Conservation (phyloP, 1,140 invertebrate genomes). For the Drosophila triauraria region DNA sequence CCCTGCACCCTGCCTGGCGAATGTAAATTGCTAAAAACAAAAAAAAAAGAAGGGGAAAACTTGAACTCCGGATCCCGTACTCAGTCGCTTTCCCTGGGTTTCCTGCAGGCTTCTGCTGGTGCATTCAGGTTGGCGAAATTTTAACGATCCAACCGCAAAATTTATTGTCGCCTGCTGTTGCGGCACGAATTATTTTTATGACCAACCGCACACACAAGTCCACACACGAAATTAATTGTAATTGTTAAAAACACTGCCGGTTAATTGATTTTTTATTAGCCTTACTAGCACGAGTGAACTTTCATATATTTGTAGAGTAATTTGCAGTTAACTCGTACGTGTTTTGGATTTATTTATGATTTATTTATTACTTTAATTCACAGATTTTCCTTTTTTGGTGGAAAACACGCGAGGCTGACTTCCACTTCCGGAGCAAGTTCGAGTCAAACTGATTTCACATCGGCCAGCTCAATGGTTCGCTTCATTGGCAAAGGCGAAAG, state of each 20-base stretch:
- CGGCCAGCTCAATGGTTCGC: conserved; percentile 53
- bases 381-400: conserved; percentile 10
- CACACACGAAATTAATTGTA: conserved; percentile 23
- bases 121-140: conserved; percentile 48
- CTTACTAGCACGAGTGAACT: conserved; percentile 3
- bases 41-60: neutral
- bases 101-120: neutral
- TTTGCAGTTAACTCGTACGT: conserved; percentile 29
- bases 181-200: conserved; percentile 34
- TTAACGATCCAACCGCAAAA: conserved; percentile 49
- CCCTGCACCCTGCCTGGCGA: conserved; percentile 4
- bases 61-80: conserved; percentile 2
- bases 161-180: conserved; percentile 51
- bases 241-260: conserved; percentile 43
- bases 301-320: conserved; percentile 7
- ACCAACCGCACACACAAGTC: conserved; percentile 19
- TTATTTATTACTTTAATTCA: conserved; percentile 8
- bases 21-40: conserved; percentile 59
- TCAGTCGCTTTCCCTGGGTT: conserved; percentile 8
- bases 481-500: conserved; percentile 64
- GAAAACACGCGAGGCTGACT: conserved; percentile 61
- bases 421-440: conserved; percentile 81
- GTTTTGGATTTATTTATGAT: conserved; percentile 18
- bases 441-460: conserved; percentile 70
- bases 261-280: conserved; percentile 35